phyloP scores from a whole-genome alignment of 1,140 invertebrate genomes.

The Pemphigus obesinymphae region DNA sequence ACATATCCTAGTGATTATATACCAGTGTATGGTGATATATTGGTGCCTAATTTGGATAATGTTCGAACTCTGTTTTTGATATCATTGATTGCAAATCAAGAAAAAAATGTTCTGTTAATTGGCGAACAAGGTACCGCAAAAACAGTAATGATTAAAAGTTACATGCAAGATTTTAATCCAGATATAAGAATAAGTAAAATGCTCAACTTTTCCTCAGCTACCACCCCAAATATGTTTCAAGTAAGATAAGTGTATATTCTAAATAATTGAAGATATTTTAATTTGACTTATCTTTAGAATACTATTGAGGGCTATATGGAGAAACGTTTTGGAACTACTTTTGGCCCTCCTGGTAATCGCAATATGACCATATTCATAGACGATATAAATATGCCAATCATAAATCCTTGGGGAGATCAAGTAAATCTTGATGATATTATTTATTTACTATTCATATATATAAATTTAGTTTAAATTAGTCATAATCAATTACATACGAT shows the following conservation, averaged over 20 bases:
- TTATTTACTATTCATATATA: background rate
- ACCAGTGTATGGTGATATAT: constrained; percentile 83
- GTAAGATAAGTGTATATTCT: constrained; percentile 46
- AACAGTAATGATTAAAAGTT: constrained; percentile 93
- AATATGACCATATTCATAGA: constrained; percentile 94
- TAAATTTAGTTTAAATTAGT: too few relatives aligned
- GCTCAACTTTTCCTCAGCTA: constrained; percentile 94
- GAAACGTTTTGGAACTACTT: constrained; percentile 91
- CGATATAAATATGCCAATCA: constrained; percentile 91
- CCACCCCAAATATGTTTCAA: constrained; percentile 91
- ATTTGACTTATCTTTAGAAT: constrained; percentile 55
- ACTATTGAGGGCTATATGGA: constrained; percentile 95
- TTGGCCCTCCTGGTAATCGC: constrained; percentile 86
- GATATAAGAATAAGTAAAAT: constrained; percentile 78
- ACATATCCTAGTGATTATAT: constrained; percentile 79
- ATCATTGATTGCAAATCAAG: constrained; percentile 82
- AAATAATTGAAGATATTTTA: background rate
- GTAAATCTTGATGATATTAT: constrained; percentile 49
- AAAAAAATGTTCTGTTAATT: constrained; percentile 72
- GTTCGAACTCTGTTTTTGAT: constrained; percentile 87
- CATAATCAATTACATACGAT: too few relatives aligned
- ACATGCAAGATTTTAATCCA: constrained; percentile 84
- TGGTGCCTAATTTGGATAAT: constrained; percentile 92
- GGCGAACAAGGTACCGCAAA: constrained; percentile 95
- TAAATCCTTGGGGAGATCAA: constrained; percentile 89